phyloP scores from a whole-genome alignment of 1,140 invertebrate genomes.

The Gyrodactylus salaris region DNA sequence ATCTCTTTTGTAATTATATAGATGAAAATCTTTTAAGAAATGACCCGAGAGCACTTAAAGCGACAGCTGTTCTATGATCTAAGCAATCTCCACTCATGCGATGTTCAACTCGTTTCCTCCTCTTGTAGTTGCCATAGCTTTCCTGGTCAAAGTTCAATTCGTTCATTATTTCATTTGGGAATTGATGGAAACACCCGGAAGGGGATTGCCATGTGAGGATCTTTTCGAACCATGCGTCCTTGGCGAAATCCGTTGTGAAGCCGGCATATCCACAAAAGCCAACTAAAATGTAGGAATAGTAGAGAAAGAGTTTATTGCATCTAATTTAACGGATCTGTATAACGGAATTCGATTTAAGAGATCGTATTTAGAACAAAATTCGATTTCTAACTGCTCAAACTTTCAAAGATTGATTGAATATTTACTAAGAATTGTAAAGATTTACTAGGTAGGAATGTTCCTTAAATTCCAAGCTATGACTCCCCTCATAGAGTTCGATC shows the following conservation, averaged over 20 bases:
- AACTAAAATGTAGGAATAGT: not conserved
- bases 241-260: not conserved
- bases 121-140: not conserved
- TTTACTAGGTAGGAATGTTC: not conserved
- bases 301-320: not conserved
- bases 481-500: too few relatives aligned
- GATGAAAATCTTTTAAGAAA: not conserved
- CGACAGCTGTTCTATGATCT: not conserved
- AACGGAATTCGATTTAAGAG: not conserved
- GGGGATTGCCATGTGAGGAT: not conserved
- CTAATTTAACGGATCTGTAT: not conserved
- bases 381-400: not conserved
- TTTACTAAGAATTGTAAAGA: not conserved
- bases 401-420: not conserved
- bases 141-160: not conserved
- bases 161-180: not conserved
- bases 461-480: too few relatives aligned
- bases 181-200: not conserved
- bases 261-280: not conserved
- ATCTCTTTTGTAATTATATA: too few relatives aligned
- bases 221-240: not conserved
- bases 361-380: not conserved
- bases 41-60: not conserved
- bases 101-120: not conserved
- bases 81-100: not conserved